Evolutionary conservation across 2,888 invertebrate species (phyloP).

Genomic region (Scaeva pyrastri): DNA sequence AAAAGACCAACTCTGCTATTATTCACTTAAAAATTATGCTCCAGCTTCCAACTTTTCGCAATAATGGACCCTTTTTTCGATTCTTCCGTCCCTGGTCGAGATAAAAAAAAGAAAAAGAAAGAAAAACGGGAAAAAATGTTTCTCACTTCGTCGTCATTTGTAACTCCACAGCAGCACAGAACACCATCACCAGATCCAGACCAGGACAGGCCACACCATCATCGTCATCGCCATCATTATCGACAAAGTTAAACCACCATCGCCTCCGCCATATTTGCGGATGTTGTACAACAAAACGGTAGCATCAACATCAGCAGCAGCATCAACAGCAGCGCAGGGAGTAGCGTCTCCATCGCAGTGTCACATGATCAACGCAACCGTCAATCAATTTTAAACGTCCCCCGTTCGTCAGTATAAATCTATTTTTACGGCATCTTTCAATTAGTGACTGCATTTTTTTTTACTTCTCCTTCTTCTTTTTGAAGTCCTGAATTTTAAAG

Average conservation of each 20-base stretch:
- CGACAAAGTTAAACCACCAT: conserved; percentile 11
- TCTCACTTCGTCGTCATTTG: conserved; percentile 35
- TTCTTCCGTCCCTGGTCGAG: background rate
- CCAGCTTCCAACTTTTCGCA: background rate
- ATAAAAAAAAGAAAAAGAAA: background rate
- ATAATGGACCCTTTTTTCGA: conserved; percentile 6
- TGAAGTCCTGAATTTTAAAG: conserved; percentile 14
- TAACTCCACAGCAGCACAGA: background rate
- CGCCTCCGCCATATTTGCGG: conserved; percentile 23
- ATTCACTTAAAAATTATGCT: conserved; percentile 23
- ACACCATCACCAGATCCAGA: background rate
- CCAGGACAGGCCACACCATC: background rate
- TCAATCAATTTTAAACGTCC: conserved; percentile 47
- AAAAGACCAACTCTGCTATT: conserved; percentile 14
- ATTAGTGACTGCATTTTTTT: conserved; percentile 54
- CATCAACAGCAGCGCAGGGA: background rate
- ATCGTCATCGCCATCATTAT: conserved; percentile 11
- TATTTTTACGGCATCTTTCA: conserved; percentile 71
- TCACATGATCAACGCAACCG: conserved; percentile 43
- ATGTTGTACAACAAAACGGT: conserved; percentile 25
- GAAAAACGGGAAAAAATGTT: background rate
- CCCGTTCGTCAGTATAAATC: conserved; percentile 23
- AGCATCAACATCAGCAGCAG: background rate
- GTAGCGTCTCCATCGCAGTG: conserved; percentile 21
- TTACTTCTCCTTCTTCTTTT: background rate